phyloP scores from a whole-genome alignment of 2,888 invertebrate genomes.

The Blastobasis adustella region DNA sequence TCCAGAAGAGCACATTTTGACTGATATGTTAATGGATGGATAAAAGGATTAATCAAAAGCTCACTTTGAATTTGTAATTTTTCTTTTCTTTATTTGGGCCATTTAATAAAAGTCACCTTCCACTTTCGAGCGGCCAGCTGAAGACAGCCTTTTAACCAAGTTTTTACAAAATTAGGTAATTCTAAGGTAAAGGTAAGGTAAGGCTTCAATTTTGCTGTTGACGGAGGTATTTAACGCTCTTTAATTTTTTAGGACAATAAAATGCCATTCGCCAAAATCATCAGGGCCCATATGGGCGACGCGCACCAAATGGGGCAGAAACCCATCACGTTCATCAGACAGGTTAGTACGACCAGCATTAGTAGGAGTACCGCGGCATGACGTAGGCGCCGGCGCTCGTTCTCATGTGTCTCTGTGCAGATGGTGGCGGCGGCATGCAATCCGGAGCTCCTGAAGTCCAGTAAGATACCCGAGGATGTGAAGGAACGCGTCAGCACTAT shows the following conservation, averaged over 20 bases:
- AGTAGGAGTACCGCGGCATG: not conserved
- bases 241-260: conserved; percentile 77
- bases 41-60: too few species aligned
- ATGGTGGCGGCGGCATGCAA: conserved; percentile 77
- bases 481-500: conserved; percentile 81
- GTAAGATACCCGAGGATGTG: conserved; percentile 85
- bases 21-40: too few species aligned
- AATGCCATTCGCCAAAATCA: conserved; percentile 92
- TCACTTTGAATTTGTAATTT: too few species aligned
- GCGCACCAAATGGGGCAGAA: conserved; percentile 97
- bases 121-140: too few species aligned
- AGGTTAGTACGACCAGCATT: conserved; percentile 71
- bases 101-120: too few species aligned
- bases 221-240: too few species aligned
- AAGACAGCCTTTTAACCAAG: too few species aligned
- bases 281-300: conserved; percentile 97
- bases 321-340: conserved; percentile 95
- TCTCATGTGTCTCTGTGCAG: conserved; percentile 15
- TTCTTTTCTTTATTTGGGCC: too few species aligned
- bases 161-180: too few species aligned
- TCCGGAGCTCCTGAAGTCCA: conserved; percentile 72
- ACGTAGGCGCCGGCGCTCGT: not conserved
- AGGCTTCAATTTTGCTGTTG: too few species aligned
- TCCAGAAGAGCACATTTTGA: too few species aligned
- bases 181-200: too few species aligned